Base-by-base conservation (phyloP, 2,888 invertebrate genomes). In the Noctua janthe region DNA sequence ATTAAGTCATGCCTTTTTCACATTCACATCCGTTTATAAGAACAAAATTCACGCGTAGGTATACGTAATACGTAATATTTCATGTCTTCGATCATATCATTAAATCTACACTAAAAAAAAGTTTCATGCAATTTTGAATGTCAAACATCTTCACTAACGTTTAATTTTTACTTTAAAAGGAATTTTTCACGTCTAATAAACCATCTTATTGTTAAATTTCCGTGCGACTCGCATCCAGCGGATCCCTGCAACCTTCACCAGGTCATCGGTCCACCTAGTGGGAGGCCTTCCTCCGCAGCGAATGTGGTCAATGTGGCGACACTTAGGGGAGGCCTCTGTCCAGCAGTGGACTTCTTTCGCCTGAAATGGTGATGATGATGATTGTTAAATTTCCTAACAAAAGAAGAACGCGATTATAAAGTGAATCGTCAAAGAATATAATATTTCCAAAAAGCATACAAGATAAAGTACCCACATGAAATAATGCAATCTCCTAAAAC, bases 401-500 rank as follows among this genome's bases (percentile, higher is more conserved):
- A 56, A 67, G 51, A 69, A 62, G 2, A 49, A 47, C 2, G 2
- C 39, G 8, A 2, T 51, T 39, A 39, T 17, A 74, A 74, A 74
- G 8, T 54, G 39, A 43, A 59, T 70, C n/a, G 23, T 54, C 35
- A 23, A 70, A 72, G n/a, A 76, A 70, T n/a, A 67, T 51, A 56
- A 75, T 20, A 67, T 71, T 78, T 79, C 72, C 59, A 67, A 66
- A 78, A 75, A 23, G 47, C 73, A 29, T 76, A 54, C n/a, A 51
- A 76, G 5, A 80, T 75, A 79, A 82, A 84, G 67, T 74, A 70
- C 77, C 73, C 69, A 35, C 70, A 39, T 80, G 54, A 62, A n/a
- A 76, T 74, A 84, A 84, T 80, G 76, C 74, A 80, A 83, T 81
- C 81, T 78, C 17, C 43, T 77, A 66, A 83, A 74, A 84, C 76